Percentiles rank a stretch among this genome's conserved stretches.
Evolutionary conservation across 2,888 invertebrate genomes (phyloP).

Genomic region (Hesperia comma): DNA sequence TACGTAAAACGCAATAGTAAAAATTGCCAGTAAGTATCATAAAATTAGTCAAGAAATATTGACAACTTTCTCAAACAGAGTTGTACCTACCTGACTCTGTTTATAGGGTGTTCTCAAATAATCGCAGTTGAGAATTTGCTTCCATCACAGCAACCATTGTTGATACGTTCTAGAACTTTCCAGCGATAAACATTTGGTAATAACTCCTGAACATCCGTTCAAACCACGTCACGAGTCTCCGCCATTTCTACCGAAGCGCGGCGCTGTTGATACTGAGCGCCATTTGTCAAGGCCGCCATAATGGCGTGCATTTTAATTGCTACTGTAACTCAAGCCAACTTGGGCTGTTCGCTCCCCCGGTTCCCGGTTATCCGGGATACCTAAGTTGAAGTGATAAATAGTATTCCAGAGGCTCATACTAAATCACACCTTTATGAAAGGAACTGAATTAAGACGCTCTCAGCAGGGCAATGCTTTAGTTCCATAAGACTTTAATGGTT

Average conservation of each 20-base stretch:
- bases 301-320: slow-evolving; percentile 51
- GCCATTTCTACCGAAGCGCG: slow-evolving; percentile 24
- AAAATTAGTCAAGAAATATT: too few species aligned
- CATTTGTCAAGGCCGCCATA: slow-evolving; percentile 37
- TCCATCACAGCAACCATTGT: background rate
- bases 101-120: too few species aligned
- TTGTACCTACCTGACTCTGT: too few species aligned
- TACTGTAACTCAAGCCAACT: slow-evolving; percentile 47
- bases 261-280: slow-evolving; percentile 26
- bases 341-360: slow-evolving; percentile 41
- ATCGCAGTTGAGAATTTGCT: background rate
- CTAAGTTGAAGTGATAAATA: slow-evolving; percentile 48
- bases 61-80: background rate
- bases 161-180: slow-evolving; percentile 11
- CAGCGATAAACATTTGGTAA: slow-evolving; percentile 14
- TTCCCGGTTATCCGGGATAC: slow-evolving; percentile 37
- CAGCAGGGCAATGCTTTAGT: slow-evolving; percentile 32
- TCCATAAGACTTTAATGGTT: slow-evolving; percentile 34
- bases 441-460: slow-evolving; percentile 47
- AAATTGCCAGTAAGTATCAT: too few species aligned
- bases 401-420: slow-evolving; percentile 44
- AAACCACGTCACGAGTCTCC: slow-evolving; percentile 22
- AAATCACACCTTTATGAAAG: slow-evolving; percentile 51
- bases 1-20: too few species aligned
- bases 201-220: slow-evolving; percentile 27